phyloP scores from a whole-genome alignment of 2,888 invertebrate genomes.

The Drosophila villosipedis region DNA sequence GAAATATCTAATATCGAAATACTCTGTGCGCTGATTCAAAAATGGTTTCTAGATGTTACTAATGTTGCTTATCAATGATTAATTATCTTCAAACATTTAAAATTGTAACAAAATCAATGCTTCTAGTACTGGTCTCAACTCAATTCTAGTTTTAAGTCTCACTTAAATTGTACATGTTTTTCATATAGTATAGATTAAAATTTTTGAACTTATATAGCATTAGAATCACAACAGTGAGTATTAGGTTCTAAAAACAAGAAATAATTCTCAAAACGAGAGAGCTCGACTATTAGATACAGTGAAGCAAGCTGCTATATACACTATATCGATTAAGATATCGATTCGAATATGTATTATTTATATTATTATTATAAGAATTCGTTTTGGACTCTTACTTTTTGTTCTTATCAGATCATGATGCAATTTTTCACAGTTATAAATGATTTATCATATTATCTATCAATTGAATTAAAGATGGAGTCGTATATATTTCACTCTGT shows the following conservation, averaged over 20 bases:
- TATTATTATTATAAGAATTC: background rate
- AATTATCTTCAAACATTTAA: background rate
- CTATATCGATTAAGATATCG: background rate
- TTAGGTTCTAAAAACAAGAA: background rate
- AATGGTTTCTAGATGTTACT: background rate
- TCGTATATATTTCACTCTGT: background rate
- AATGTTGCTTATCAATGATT: background rate
- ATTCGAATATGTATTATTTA: background rate
- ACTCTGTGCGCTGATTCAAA: background rate
- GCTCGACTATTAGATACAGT: background rate
- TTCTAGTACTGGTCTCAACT: background rate
- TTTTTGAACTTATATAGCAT: background rate
- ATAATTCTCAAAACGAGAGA: background rate
- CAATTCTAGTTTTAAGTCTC: background rate
- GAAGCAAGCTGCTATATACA: background rate
- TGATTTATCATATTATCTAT: background rate
- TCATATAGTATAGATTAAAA: fast-evolving
- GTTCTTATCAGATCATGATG: background rate
- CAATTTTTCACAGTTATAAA: background rate
- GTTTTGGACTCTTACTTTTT: background rate
- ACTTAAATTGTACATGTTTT: background rate
- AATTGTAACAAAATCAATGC: background rate
- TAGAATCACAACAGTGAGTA: background rate
- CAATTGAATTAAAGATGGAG: background rate
- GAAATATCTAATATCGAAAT: too few relatives aligned